A percentile compares a stretch with the other conserved stretches of the same genome.
phyloP scores from a whole-genome alignment of 2,113 vertebrate genomes.

The Excalfactoria chinensis region DNA sequence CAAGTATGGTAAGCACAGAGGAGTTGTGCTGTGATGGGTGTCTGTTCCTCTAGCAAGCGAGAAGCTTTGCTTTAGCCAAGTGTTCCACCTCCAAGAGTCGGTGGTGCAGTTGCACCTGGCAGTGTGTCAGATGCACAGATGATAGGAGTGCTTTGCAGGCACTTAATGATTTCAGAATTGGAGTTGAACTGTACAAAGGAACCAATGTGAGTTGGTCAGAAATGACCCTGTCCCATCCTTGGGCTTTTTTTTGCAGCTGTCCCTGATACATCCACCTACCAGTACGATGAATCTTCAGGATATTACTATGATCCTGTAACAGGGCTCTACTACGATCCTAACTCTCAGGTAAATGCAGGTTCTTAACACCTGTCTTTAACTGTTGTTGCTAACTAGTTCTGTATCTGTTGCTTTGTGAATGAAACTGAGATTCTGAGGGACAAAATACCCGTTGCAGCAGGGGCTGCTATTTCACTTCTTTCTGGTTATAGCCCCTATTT shows the following conservation, averaged over 20 bases:
- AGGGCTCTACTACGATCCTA: slow-evolving; percentile 96
- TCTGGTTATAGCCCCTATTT: background rate
- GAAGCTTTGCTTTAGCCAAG: background rate
- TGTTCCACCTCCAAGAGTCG: background rate
- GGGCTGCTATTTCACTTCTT: background rate
- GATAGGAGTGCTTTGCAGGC: background rate
- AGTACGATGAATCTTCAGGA: slow-evolving; percentile 96
- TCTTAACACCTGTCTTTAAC: background rate
- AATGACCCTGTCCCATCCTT: slow-evolving; percentile 1
- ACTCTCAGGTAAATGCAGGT: slow-evolving; percentile 86
- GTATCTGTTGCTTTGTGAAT: background rate
- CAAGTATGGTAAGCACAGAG: slow-evolving; percentile 79
- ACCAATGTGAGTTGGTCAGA: background rate
- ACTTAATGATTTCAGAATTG: background rate
- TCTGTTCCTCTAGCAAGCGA: background rate
- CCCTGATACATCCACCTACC: slow-evolving; percentile 95
- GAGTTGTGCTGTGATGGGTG: background rate
- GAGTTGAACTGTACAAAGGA: background rate
- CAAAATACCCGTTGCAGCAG: background rate
- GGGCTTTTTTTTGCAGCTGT: slow-evolving; percentile 77
- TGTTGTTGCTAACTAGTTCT: slow-evolving; percentile 1
- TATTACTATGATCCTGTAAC: slow-evolving; percentile 96
- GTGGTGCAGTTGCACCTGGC: slow-evolving; percentile 30
- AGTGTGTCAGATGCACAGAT: background rate
- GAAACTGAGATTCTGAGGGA: background rate